Evolutionary conservation across 2,888 invertebrate species (phyloP).

Genomic region (Agriopis marginaria): DNA sequence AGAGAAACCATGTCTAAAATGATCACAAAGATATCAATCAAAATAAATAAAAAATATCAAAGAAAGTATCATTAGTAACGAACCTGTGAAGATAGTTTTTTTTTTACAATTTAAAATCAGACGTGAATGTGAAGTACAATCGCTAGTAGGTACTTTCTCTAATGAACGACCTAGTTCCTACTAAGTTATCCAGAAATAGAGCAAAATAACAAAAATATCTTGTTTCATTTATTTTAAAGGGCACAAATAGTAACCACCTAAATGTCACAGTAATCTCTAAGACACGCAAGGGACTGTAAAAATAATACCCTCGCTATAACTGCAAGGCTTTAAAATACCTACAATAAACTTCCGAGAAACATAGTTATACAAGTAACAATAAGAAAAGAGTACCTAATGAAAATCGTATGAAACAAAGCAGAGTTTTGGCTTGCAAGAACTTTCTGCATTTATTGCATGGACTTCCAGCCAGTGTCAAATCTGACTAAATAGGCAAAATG

Average conservation of each 20-base stretch:
- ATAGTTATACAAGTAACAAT: constrained; percentile 24
- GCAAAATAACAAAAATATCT: not conserved
- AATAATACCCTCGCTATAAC: constrained; percentile 5
- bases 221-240: not conserved
- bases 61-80: too few relatives aligned
- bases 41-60: too few relatives aligned
- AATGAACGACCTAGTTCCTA: not conserved
- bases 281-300: constrained; percentile 1
- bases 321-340: constrained; percentile 13
- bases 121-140: too few relatives aligned
- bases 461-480: not conserved
- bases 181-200: not conserved
- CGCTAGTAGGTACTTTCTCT: too few relatives aligned
- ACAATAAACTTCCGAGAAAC: constrained; percentile 25
- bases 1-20: too few relatives aligned
- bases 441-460: not conserved
- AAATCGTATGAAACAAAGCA: constrained; percentile 9
- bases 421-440: not conserved
- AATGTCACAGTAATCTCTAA: not conserved
- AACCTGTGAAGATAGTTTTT: too few relatives aligned
- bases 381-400: constrained; percentile 16
- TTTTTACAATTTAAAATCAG: too few relatives aligned
- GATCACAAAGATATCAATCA: too few relatives aligned
- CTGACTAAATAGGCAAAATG: not conserved
- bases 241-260: not conserved